A percentile compares a stretch with the other conserved stretches of the same genome.
These are phyloP conservation scores for Oreochromis tanganicae DNA, from an alignment of 2,113 vertebrate genomes.

Conservation along the genomic window DNA sequence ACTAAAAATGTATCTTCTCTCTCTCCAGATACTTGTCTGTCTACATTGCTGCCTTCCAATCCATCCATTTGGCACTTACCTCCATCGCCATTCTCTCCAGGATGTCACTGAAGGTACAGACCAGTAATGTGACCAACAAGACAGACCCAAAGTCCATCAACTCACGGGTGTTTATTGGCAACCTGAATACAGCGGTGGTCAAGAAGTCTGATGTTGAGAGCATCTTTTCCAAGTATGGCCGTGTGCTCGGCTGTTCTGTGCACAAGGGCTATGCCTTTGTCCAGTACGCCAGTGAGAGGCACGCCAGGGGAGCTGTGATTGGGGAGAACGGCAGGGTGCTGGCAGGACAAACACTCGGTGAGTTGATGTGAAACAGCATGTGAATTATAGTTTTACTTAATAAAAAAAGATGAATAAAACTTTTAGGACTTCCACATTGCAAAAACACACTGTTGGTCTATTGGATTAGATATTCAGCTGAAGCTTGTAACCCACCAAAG, in stretches of 20 bases:
- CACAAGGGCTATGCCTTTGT: slow-evolving; percentile 87
- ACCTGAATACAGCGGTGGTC: slow-evolving; percentile 91
- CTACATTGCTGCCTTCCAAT: not conserved
- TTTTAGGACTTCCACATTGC: not conserved
- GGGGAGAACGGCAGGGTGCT: slow-evolving; percentile 88
- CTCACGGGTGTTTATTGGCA: slow-evolving; percentile 94
- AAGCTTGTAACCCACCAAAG: not conserved
- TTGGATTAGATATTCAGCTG: not conserved
- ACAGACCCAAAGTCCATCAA: slow-evolving; percentile 94
- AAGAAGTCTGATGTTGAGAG: slow-evolving; percentile 92
- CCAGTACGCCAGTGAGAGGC: slow-evolving; percentile 87
- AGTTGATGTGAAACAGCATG: not conserved
- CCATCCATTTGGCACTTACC: not conserved
- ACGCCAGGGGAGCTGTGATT: slow-evolving; percentile 86
- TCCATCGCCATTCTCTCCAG: not conserved
- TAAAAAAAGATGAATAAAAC: not conserved
- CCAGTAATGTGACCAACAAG: slow-evolving; percentile 96
- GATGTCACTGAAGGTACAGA: slow-evolving; percentile 92
- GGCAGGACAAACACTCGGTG: slow-evolving; percentile 89
- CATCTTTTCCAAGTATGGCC: slow-evolving; percentile 90
- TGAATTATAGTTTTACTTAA: not conserved
- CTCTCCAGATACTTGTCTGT: not conserved
- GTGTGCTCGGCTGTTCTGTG: slow-evolving; percentile 82
- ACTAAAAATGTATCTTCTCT: not conserved
- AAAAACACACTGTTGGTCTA: not conserved